A percentile compares a stretch with the other conserved stretches of the same genome.
Conservation (phyloP, 2,888 invertebrate genomes). For the Eristalinus sepulchralis region DNA sequence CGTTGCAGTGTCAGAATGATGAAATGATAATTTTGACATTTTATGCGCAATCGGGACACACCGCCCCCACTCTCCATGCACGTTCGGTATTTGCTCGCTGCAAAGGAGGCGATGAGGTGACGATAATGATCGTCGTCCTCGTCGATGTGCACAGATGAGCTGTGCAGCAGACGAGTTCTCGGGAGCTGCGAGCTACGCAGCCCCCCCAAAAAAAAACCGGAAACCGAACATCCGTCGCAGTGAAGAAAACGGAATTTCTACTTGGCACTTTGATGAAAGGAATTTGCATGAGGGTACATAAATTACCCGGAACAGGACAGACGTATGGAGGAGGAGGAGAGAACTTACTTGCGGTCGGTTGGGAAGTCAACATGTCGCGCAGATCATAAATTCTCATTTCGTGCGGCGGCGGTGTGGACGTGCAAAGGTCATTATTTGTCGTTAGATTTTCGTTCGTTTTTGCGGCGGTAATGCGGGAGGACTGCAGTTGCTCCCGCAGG, state of each 20-base stretch:
- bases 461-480: not conserved
- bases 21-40: conserved; percentile 61
- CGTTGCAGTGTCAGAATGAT: conserved; percentile 27
- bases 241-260: conserved; percentile 37
- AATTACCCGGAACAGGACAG: conserved; percentile 13
- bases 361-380: not conserved
- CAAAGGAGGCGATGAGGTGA: not conserved
- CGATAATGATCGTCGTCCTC: conserved; percentile 6
- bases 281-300: conserved; percentile 53
- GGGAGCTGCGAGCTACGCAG: not conserved
- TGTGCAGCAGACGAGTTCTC: not conserved
- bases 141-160: not conserved
- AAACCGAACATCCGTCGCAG: not conserved
- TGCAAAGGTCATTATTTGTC: not conserved
- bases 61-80: not conserved
- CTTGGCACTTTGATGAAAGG: conserved; percentile 48
- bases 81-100: not conserved
- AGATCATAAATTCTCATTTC: not conserved
- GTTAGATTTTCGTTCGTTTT: not conserved
- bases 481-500: not conserved
- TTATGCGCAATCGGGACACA: conserved; percentile 27
- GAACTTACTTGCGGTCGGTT: not conserved
- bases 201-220: not conserved
- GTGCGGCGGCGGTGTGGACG: not conserved
- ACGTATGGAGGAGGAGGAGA: not conserved